Evolutionary conservation across 2,888 invertebrate genomes (phyloP).

Genomic region (Sycophila texana): DNA sequence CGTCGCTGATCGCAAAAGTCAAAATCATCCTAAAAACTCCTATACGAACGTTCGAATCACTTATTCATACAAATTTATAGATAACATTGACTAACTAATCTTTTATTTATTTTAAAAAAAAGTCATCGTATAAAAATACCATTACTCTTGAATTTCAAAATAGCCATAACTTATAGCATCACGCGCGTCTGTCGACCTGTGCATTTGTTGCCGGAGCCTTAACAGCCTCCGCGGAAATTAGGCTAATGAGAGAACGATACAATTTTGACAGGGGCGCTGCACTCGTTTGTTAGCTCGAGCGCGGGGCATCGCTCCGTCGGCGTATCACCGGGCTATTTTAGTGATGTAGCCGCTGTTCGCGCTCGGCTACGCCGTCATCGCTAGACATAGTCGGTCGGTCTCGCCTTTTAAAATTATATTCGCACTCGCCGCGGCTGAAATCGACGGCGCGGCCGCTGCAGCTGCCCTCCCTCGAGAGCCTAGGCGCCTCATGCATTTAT

Average conservation of each 20-base stretch:
- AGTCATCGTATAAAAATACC: too few relatives aligned
- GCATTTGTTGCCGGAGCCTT: too few relatives aligned
- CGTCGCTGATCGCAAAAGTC: too few relatives aligned
- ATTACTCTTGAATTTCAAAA: neutral
- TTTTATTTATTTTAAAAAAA: too few relatives aligned
- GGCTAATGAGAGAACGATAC: conserved; percentile 25
- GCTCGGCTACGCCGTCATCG: conserved; percentile 58
- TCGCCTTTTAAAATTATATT: conserved; percentile 40
- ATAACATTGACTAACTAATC: too few relatives aligned
- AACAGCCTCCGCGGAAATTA: conserved; percentile 1
- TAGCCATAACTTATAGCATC: too few relatives aligned
- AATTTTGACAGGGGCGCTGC: conserved; percentile 26
- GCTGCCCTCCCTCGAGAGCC: neutral
- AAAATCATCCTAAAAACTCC: too few relatives aligned
- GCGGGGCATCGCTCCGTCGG: neutral
- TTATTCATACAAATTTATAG: too few relatives aligned
- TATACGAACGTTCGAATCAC: too few relatives aligned
- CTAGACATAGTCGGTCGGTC: conserved; percentile 54
- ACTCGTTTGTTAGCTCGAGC: conserved; percentile 5
- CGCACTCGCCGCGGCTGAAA: conserved; percentile 1
- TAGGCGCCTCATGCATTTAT: conserved; percentile 21
- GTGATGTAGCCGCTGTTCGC: conserved; percentile 30
- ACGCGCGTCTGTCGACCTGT: neutral
- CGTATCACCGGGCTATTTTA: conserved; percentile 59
- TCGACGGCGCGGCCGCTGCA: conserved; percentile 21